A percentile compares a stretch with the other conserved stretches of the same genome.
These are phyloP conservation scores for Melanchra persicariae DNA, from an alignment of 2,888 invertebrate genomes.

Conservation along the genomic window DNA sequence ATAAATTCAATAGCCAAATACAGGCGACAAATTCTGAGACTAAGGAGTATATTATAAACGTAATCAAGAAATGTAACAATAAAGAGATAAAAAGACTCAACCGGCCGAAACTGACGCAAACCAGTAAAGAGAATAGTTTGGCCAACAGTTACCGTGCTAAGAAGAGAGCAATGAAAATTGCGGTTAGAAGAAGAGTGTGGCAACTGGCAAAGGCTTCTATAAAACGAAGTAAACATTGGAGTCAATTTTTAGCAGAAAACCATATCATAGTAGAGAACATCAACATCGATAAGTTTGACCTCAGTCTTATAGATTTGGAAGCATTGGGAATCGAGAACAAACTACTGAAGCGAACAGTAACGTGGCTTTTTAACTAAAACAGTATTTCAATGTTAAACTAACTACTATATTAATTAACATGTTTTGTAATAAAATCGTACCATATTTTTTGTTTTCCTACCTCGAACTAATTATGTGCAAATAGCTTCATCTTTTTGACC, in stretches of 20 bases:
- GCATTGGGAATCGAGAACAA: constrained; percentile 72
- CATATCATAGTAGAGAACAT: constrained; percentile 71
- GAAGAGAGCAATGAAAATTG: constrained; percentile 64
- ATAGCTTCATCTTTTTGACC: too few relatives aligned
- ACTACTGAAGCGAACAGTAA: constrained; percentile 66
- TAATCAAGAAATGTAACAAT: constrained; percentile 53
- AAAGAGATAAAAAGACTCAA: constrained; percentile 39
- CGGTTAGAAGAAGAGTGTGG: constrained; percentile 70
- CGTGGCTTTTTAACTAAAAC: constrained; percentile 71
- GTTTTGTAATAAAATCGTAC: constrained; percentile 20
- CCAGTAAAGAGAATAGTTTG: constrained; percentile 24
- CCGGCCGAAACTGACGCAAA: constrained; percentile 46
- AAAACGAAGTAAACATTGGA: constrained; percentile 67
- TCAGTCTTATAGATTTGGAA: constrained; percentile 70
- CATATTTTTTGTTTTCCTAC: neutral
- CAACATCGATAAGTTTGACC: constrained; percentile 72
- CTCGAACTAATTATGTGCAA: neutral
- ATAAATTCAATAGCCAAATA: constrained; percentile 29
- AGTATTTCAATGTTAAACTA: neutral
- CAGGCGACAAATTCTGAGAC: constrained; percentile 53
- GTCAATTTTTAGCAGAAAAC: constrained; percentile 66
- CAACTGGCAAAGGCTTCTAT: constrained; percentile 68
- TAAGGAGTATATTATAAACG: constrained; percentile 53
- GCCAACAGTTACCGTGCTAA: constrained; percentile 18
- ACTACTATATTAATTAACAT: neutral